Base-by-base conservation (phyloP, 1,140 invertebrate genomes). In the Bradynema listronoti region DNA sequence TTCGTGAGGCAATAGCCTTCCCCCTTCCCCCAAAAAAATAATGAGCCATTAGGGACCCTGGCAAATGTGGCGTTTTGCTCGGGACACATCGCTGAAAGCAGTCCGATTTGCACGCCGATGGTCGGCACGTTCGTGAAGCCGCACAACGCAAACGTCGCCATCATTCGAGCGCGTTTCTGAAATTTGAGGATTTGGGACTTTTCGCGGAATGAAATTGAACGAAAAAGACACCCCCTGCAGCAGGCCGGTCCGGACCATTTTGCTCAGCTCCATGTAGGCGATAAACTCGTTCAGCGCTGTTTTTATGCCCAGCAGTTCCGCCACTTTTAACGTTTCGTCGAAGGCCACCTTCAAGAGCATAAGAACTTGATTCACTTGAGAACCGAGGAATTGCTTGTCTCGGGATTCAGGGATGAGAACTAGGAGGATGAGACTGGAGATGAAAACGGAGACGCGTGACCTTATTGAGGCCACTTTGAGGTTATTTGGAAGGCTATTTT, bases 121-220 rank as follows among this genome's bases (percentile, higher is more conserved):
- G 89, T 88, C 0, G 85, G 84, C 2, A 91, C 86, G 83, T 96
- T 96, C 0, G 91, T 86, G 80, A 96, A 97, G 0, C 91, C 90
- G 77, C 91, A 96, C 9, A 96, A 83, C 0, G 91, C 88, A 75
- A 87, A 95, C 0, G 91, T 95, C 0, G 89, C 86, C 33, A 96
- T 89, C 1, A 85, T 84, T 68, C 87, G 83, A 39, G 86, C 85
- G 76, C 89, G 80, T 24, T 25, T 32, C 60, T 61, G 42, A 29
- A 53, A 58, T 11, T 3, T 42, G 32, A 36, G n/a, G n/a, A n/a
- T n/a, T n/a, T n/a, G n/a, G n/a, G n/a, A n/a, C n/a, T n/a, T n/a
- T n/a, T n/a, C n/a, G n/a, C n/a, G n/a, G n/a, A 69, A 47, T 29
- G 51, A 27, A 39, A 61, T 81, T 82, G 78, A 87, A 86, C 19